These are phyloP conservation scores for Chelonoidis abingdonii DNA, from an alignment of 2,113 vertebrate species.

Conservation along the genomic window DNA sequence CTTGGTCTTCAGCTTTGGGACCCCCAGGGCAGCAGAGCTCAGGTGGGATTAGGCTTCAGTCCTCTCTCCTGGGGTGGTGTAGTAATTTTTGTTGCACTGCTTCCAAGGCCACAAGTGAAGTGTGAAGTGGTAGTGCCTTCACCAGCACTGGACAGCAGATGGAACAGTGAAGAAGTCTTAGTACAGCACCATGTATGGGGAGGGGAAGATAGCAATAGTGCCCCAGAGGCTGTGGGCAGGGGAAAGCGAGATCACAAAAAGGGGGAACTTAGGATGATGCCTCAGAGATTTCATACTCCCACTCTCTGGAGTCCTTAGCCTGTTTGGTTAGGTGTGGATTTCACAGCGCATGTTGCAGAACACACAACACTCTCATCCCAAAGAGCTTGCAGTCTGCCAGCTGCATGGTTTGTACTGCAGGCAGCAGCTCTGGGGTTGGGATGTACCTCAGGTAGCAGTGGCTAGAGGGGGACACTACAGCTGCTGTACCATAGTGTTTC, in stretches of 20 bases:
- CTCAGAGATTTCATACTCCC: neutral
- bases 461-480: neutral
- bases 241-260: accelerated
- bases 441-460: accelerated
- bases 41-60: no score
- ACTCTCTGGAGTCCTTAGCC: neutral
- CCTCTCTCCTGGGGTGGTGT: no score
- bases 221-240: neutral
- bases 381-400: neutral
- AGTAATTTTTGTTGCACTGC: no score
- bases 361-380: neutral
- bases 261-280: neutral
- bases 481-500: neutral
- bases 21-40: no score
- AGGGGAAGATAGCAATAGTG: neutral
- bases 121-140: accelerated
- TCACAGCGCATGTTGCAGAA: accelerated
- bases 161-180: neutral
- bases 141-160: neutral
- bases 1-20: no score
- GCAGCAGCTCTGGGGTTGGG: neutral
- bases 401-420: neutral
- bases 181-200: accelerated
- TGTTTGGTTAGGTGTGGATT: neutral
- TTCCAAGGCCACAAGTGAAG: neutral